Evolutionary conservation across 2,888 invertebrate species (phyloP).

Genomic region (Drosophila meridiana): DNA sequence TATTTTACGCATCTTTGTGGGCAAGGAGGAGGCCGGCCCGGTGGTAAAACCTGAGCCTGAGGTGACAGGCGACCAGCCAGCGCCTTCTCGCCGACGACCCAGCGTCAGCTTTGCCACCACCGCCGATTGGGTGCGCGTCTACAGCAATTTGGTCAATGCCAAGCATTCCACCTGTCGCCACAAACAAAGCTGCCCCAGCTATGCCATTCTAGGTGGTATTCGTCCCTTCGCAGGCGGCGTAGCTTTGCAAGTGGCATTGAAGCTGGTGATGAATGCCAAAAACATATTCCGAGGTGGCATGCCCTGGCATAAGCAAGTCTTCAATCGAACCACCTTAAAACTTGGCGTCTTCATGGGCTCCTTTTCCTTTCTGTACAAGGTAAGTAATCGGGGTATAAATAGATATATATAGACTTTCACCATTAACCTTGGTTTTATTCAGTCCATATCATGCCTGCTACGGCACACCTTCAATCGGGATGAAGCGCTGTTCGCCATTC

Average conservation of each 20-base stretch:
- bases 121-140: conserved; percentile 76
- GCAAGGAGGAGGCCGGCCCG: conserved; percentile 87
- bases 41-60: conserved; percentile 17
- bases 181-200: conserved; percentile 87
- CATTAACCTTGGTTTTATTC: conserved; percentile 29
- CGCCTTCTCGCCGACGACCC: conserved; percentile 54
- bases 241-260: conserved; percentile 87
- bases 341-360: conserved; percentile 90
- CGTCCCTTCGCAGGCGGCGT: conserved; percentile 88
- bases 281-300: conserved; percentile 86
- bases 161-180: conserved; percentile 87
- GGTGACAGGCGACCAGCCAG: conserved; percentile 46
- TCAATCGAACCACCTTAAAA: conserved; percentile 87
- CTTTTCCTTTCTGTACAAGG: conserved; percentile 89
- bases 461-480: conserved; percentile 88
- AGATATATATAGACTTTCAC: not conserved
- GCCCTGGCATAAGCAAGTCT: conserved; percentile 86
- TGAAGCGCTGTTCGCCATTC: conserved; percentile 88
- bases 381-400: conserved; percentile 67
- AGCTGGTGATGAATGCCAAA: conserved; percentile 87
- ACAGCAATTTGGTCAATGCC: conserved; percentile 81
- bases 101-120: conserved; percentile 67
- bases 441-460: conserved; percentile 89
- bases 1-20: conserved; percentile 88
- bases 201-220: conserved; percentile 86